Evolutionary conservation across 2,888 invertebrate genomes (phyloP).

Genomic region (Machimus rusticus): DNA sequence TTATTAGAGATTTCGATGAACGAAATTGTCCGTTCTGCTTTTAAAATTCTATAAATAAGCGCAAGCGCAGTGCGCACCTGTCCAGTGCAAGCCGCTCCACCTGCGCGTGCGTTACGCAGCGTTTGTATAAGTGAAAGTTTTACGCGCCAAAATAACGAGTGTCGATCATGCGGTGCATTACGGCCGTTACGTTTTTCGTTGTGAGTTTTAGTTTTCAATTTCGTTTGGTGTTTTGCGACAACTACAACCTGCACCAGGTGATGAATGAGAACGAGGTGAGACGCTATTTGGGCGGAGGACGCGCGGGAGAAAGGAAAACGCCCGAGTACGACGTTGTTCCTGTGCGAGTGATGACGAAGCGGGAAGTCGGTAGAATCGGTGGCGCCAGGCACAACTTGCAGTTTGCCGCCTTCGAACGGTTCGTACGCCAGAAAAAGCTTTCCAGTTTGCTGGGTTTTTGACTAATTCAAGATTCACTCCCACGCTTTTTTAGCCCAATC

Average conservation of each 20-base stretch:
- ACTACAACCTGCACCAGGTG: slow-evolving; percentile 38
- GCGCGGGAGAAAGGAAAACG: slow-evolving; percentile 53
- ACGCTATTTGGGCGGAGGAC: slow-evolving; percentile 60
- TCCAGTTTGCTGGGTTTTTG: not conserved
- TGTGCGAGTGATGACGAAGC: slow-evolving; percentile 64
- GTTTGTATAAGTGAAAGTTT: not conserved
- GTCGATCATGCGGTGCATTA: not conserved
- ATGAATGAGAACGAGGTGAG: slow-evolving; percentile 54
- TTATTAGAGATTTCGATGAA: not conserved
- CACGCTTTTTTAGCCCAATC: slow-evolving; percentile 63
- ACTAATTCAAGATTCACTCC: not conserved
- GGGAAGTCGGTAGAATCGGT: not conserved
- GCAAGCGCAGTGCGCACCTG: not conserved
- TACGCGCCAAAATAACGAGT: not conserved
- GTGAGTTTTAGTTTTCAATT: not conserved
- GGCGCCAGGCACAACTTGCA: not conserved
- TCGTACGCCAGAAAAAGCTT: not conserved
- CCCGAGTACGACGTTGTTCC: slow-evolving; percentile 71
- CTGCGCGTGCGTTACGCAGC: not conserved
- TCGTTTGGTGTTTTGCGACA: not conserved
- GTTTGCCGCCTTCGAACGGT: slow-evolving; percentile 33
- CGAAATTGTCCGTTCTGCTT: not conserved
- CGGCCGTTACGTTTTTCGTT: not conserved
- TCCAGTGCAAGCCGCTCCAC: not conserved
- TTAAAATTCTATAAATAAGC: not conserved